Base-by-base conservation (phyloP, 53 echinoderm and acorn worm species). In the Luidia sarsii region DNA sequence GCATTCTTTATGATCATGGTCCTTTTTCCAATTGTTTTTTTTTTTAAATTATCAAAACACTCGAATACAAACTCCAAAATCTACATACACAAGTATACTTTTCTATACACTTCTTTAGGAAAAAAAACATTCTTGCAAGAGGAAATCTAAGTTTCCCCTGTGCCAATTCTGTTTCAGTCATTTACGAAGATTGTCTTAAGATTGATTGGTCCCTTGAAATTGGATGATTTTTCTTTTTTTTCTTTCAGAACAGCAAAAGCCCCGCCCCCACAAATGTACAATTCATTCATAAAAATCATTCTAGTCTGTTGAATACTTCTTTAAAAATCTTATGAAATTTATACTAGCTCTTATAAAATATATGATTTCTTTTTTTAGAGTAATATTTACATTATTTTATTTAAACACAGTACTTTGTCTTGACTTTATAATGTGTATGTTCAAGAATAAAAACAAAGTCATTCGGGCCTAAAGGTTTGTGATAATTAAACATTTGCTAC, bases 291-390 rank as follows among this genome's bases (percentile, higher is more conserved):
- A 43, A 67, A 67, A 67, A 67, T 63, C 34, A 36, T 37, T 55
- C 72, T 25, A 55, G 72, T 72, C 56, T 39, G 38, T 55, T 28
- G 67, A 16, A 24, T 66, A 2, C 11, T 45, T 24, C 25, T 45
- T 66, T 41, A 51, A 50, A 52, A 65, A 35, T 10, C 3, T 53
- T 72, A 72, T 54, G 72, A 72, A 77, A 45, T 77, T 57, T 77
- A 77, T 39, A 77, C 77, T 60, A 61, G n/a, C 60, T 77, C 77
- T 77, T 61, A 61, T 77, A 77, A 77, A 77, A 77, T 77, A 77
- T 77, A 77, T 45, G 43, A 61, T 77, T 77, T 67, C 45, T 67
- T 67, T 67, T 11, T 41, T 37, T 65, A n/a, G 23, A 59, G 33
- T 68, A 68, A 68, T 77, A 77, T 77, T 3, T 77, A 77, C 77